These are phyloP conservation scores for Pipistrellus kuhlii DNA, from an alignment of 2,797 vertebrate genomes.

Conservation along the genomic window DNA sequence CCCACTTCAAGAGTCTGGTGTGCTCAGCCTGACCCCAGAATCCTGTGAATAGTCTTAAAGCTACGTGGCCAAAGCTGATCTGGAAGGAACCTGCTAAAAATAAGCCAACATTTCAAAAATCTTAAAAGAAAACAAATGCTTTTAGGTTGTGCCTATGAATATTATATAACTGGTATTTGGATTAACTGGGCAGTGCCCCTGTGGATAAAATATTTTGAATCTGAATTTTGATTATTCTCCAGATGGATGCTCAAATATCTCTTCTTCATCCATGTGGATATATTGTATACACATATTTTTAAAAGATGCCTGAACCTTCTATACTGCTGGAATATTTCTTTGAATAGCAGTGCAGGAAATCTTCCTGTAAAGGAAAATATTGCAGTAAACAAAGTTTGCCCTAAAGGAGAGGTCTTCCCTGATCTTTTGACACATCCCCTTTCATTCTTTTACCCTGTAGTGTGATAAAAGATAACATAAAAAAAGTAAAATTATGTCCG, in stretches of 20 bases:
- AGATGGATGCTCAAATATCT: neutral
- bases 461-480: neutral
- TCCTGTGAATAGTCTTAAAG: neutral
- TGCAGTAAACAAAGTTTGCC: neutral
- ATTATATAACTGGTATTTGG: neutral
- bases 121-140: constrained; percentile 45
- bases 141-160: constrained; percentile 36
- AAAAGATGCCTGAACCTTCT: neutral
- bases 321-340: neutral
- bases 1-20: neutral
- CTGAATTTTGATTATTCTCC: constrained; percentile 40
- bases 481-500: neutral
- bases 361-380: constrained; percentile 30
- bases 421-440: neutral
- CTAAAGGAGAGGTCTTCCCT: neutral
- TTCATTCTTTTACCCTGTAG: constrained; percentile 14
- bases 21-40: neutral
- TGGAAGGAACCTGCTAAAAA: constrained; percentile 11
- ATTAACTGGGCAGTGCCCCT: neutral
- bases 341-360: neutral
- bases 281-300: neutral
- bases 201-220: neutral
- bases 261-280: neutral
- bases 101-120: constrained; percentile 45
- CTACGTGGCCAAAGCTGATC: neutral